These are phyloP conservation scores for Prorops nasuta DNA, from an alignment of 1,140 invertebrate species.

Conservation along the genomic window DNA sequence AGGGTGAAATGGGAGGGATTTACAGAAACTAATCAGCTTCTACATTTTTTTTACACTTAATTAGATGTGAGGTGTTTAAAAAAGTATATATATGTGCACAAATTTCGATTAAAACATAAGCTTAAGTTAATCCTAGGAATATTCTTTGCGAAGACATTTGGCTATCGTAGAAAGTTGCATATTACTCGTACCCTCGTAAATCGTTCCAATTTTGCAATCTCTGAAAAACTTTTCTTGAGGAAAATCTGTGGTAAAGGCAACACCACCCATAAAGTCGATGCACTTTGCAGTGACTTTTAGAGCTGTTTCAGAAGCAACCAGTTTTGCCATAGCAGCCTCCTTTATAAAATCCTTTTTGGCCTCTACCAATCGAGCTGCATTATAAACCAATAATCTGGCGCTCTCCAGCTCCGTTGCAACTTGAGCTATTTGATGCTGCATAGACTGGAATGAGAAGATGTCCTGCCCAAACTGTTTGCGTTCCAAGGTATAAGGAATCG, in stretches of 20 bases:
- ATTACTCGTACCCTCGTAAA: conserved; percentile 97
- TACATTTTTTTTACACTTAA: not conserved
- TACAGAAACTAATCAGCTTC: no score
- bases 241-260: conserved; percentile 94
- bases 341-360: conserved; percentile 80
- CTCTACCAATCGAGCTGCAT: conserved; percentile 88
- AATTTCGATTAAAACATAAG: no score
- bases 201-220: conserved; percentile 93
- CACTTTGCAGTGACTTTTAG: conserved; percentile 83
- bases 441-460: conserved; percentile 88
- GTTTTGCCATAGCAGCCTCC: conserved; percentile 95
- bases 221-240: conserved; percentile 96
- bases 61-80: not conserved
- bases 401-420: conserved; percentile 85
- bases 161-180: conserved; percentile 97
- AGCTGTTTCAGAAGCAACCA: conserved; percentile 85
- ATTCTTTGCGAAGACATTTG: conserved; percentile 77
- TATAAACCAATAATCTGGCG: conserved; percentile 87
- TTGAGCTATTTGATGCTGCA: conserved; percentile 94
- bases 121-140: conserved; percentile 64
- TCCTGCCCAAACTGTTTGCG: conserved; percentile 89
- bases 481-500: conserved; percentile 89
- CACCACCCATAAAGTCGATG: conserved; percentile 97
- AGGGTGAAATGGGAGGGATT: no score
- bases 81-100: not conserved